Evolutionary conservation across 2,113 vertebrate genomes (phyloP).

Genomic region (Forbesichthys agassizii): DNA sequence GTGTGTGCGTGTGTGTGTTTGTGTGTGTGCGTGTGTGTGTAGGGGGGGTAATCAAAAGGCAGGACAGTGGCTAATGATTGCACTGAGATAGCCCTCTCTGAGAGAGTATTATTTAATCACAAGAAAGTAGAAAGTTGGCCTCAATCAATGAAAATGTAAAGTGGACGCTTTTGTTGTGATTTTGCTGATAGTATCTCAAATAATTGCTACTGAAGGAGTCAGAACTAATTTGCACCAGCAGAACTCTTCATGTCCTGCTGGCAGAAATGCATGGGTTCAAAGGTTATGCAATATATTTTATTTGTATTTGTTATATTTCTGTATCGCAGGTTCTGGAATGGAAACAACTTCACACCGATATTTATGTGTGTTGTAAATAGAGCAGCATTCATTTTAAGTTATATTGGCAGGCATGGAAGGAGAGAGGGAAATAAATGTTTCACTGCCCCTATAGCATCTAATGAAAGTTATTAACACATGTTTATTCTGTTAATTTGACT

Average conservation of each 20-base stretch:
- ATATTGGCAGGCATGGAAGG: constrained; percentile 13
- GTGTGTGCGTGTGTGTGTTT: too few relatives aligned
- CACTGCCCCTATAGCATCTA: constrained; percentile 21
- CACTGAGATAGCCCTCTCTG: constrained; percentile 25
- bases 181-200: constrained; percentile 72
- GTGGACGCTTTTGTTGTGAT: constrained; percentile 45
- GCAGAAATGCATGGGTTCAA: constrained; percentile 38
- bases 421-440: constrained; percentile 10
- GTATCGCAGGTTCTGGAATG: too few relatives aligned
- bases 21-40: too few relatives aligned
- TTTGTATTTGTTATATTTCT: too few relatives aligned
- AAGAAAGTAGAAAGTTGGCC: constrained; percentile 58
- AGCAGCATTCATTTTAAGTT: too few relatives aligned
- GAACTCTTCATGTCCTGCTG: constrained; percentile 42
- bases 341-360: too few relatives aligned
- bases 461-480: constrained; percentile 36
- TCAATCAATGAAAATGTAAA: constrained; percentile 72
- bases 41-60: background rate
- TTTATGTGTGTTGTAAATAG: too few relatives aligned
- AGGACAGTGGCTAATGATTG: constrained; percentile 26
- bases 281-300: background rate
- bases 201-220: constrained; percentile 51
- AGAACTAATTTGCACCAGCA: constrained; percentile 62
- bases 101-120: constrained; percentile 49
- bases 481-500: constrained; percentile 29